A percentile compares a stretch with the other conserved stretches of the same genome.
These are phyloP conservation scores for Mirza zaza DNA, from an alignment of 2,113 vertebrate species.

Conservation along the genomic window DNA sequence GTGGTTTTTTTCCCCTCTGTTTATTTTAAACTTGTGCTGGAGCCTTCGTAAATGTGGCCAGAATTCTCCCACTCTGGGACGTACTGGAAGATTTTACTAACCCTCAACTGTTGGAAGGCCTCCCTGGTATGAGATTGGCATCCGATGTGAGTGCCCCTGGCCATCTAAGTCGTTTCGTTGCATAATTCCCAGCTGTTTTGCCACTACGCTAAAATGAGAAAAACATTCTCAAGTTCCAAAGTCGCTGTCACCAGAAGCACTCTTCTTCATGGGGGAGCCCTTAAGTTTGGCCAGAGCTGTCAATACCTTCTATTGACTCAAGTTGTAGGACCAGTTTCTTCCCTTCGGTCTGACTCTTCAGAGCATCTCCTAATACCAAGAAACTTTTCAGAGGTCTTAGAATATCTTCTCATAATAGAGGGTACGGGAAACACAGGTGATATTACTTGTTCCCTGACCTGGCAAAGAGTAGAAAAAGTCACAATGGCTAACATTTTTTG, in stretches of 20 bases:
- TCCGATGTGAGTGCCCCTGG: neutral
- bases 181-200: slow-evolving; percentile 12
- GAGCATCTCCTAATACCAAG: neutral
- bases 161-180: neutral
- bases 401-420: neutral
- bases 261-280: neutral
- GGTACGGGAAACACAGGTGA: neutral
- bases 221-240: slow-evolving; percentile 20
- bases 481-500: neutral
- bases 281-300: neutral
- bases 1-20: neutral
- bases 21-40: neutral
- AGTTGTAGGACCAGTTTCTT: neutral
- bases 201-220: slow-evolving; percentile 38
- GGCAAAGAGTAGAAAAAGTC: neutral
- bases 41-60: neutral
- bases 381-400: neutral
- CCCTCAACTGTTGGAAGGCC: neutral
- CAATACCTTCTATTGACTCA: slow-evolving; percentile 2
- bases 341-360: neutral
- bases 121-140: neutral
- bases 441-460: neutral
- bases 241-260: neutral
- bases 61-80: neutral
- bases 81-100: neutral